Evolutionary conservation across 2,797 vertebrate genomes (phyloP).

Genomic region (Chromobotia macracanthus): DNA sequence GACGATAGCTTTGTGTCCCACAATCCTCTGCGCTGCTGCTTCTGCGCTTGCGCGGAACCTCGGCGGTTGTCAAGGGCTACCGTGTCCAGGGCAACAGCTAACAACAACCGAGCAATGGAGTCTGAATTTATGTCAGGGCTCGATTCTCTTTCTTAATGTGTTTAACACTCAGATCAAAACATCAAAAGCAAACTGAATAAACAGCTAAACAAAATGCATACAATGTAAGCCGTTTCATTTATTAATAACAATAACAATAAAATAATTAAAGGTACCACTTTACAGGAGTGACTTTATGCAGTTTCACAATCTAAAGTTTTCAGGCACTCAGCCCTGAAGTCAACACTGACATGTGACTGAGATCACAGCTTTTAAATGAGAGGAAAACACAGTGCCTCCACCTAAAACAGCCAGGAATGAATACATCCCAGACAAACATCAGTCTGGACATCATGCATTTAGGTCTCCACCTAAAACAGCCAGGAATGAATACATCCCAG

Average conservation of each 20-base stretch:
- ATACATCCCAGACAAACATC: not conserved
- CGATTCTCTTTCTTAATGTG: not conserved
- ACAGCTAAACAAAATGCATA: not conserved
- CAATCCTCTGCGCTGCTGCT: constrained; percentile 67
- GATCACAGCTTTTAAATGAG: too few species aligned
- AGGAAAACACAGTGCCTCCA: not conserved
- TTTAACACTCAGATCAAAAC: not conserved
- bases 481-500: not conserved
- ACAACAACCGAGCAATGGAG: constrained; percentile 41
- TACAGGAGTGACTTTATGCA: too few species aligned
- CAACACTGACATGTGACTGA: too few species aligned
- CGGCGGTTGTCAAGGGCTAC: constrained; percentile 64
- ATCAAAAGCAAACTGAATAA: too few species aligned
- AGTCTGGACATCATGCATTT: not conserved
- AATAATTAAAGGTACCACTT: too few species aligned
- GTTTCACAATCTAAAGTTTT: too few species aligned
- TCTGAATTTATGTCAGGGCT: not conserved
- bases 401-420: not conserved
- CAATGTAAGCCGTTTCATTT: too few species aligned
- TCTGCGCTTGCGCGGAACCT: constrained; percentile 68
- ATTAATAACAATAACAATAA: too few species aligned
- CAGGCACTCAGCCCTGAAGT: too few species aligned
- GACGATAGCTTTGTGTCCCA: constrained; percentile 77
- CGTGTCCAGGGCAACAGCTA: constrained; percentile 76
- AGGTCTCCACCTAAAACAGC: not conserved